Conservation (phyloP, 2,113 vertebrate species). For the Ailuropoda melanoleuca region DNA sequence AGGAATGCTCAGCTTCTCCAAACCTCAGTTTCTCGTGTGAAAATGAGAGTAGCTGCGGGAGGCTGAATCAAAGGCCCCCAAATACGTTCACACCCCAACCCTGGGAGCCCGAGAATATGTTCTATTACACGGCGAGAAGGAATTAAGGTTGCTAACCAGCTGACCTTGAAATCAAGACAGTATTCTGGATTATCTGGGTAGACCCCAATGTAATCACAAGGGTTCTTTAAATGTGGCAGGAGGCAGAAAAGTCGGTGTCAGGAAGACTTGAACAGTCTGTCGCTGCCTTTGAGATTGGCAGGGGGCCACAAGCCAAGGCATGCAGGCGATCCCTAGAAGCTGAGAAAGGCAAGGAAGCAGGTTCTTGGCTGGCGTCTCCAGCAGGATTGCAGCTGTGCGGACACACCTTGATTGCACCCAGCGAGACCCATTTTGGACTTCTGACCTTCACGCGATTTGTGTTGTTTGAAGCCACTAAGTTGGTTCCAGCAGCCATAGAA, state of each 20-base stretch:
- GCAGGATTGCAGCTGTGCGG: background rate
- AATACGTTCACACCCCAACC: too few species aligned
- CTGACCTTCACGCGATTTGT: background rate
- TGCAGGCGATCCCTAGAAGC: background rate
- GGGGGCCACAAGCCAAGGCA: background rate
- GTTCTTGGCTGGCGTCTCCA: too few species aligned
- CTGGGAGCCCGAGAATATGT: accelerated
- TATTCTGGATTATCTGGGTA: background rate
- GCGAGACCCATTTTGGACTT: background rate
- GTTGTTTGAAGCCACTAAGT: background rate
- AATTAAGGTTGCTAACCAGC: background rate
- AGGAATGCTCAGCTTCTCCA: background rate
- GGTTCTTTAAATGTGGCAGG: background rate
- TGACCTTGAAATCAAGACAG: background rate
- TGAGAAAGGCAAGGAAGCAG: background rate
- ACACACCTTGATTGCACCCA: background rate
- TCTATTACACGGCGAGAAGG: background rate
- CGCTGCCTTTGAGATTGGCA: background rate
- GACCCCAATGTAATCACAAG: background rate
- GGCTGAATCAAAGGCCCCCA: background rate
- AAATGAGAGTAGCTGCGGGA: background rate
- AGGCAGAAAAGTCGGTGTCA: background rate
- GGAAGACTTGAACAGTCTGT: background rate
- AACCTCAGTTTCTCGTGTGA: background rate
- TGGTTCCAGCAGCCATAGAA: background rate